A percentile compares a stretch with the other conserved stretches of the same genome.
Conservation (phyloP, 2,113 vertebrate species). For the Tragelaphus strepsiceros region DNA sequence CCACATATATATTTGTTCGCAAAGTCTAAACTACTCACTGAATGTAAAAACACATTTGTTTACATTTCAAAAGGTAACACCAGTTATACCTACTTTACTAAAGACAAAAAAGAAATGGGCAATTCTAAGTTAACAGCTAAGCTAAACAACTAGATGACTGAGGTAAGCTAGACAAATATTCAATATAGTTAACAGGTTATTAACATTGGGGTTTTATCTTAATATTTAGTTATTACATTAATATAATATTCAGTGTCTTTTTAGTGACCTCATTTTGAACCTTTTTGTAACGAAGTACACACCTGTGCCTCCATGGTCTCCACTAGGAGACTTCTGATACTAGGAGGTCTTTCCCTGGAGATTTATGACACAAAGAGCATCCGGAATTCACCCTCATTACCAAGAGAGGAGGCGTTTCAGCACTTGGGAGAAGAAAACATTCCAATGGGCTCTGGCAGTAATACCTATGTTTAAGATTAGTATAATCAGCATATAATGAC, state of each 20-base stretch:
- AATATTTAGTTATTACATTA: background rate
- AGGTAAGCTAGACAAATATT: background rate
- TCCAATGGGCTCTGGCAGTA: background rate
- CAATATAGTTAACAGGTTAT: background rate
- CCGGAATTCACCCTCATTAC: background rate
- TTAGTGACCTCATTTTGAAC: background rate
- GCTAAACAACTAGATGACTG: background rate
- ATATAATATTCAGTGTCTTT: background rate
- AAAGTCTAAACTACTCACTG: background rate
- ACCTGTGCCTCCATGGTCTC: background rate
- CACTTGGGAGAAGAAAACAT: background rate
- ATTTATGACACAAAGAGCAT: background rate
- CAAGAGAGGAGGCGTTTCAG: background rate
- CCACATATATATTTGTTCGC: background rate
- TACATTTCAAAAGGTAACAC: background rate
- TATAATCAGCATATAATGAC: background rate
- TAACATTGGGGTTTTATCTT: background rate
- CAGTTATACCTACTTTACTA: background rate
- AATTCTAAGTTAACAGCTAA: background rate
- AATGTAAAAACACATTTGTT: background rate
- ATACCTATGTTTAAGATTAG: background rate
- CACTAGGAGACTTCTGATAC: background rate
- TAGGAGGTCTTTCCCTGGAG: background rate
- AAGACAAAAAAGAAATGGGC: background rate
- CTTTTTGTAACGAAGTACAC: background rate